A percentile compares a stretch with the other conserved stretches of the same genome.
These are phyloP conservation scores for Brachirus orientalis DNA, from an alignment of 2,113 vertebrate species.

Conservation along the genomic window DNA sequence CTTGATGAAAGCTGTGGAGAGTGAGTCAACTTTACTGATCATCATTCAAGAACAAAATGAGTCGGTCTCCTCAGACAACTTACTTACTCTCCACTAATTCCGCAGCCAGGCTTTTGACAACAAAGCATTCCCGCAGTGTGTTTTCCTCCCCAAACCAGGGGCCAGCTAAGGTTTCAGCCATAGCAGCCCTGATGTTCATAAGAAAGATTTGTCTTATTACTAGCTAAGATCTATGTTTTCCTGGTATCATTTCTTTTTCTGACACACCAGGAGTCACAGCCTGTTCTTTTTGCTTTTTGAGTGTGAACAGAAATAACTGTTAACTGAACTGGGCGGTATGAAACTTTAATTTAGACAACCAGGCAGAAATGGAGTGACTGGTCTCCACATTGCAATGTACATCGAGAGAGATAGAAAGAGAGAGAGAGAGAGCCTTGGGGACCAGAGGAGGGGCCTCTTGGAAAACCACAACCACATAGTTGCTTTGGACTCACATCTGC, in stretches of 20 bases:
- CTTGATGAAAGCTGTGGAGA: conserved; percentile 21
- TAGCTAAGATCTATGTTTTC: conserved; percentile 52
- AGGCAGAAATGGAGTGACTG: conserved; percentile 61
- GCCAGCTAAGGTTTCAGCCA: conserved; percentile 44
- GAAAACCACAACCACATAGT: conserved; percentile 71
- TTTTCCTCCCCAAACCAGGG: conserved; percentile 42
- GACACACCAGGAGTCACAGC: conserved; percentile 50
- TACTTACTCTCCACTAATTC: conserved; percentile 42
- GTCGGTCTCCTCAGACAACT: conserved; percentile 41
- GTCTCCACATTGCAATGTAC: conserved; percentile 45
- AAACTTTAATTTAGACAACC: conserved; percentile 78
- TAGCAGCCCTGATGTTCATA: conserved; percentile 54
- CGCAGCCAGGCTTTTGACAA: conserved; percentile 30
- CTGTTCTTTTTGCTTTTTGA: conserved; percentile 62
- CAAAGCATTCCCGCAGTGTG: conserved; percentile 38
- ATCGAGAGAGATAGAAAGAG: conserved; percentile 12
- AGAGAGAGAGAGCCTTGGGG: conserved; percentile 52
- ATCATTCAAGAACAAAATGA: conserved; percentile 47
- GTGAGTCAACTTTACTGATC: conserved; percentile 32
- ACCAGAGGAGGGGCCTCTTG: conserved; percentile 67
- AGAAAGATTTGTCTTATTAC: conserved; percentile 55
- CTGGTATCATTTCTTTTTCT: conserved; percentile 38
- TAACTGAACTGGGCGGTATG: conserved; percentile 67
- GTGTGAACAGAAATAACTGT: conserved; percentile 55
- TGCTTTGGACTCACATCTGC: conserved; percentile 71